phyloP scores from a whole-genome alignment of 2,888 invertebrate species.

The Frankliniella fusca region DNA sequence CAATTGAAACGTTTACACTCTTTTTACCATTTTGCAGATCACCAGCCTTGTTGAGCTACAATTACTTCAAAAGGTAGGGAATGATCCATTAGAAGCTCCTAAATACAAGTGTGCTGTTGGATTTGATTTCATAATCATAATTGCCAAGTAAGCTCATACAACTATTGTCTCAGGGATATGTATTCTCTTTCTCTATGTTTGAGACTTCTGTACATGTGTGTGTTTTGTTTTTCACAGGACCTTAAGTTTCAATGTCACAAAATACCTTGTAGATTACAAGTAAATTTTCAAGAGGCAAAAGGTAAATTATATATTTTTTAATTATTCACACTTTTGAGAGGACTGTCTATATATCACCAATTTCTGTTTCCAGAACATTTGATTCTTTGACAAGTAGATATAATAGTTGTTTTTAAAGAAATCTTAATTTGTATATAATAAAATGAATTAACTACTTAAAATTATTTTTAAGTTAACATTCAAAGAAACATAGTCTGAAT shows the following conservation, averaged over 20 bases:
- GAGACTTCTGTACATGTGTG: constrained; percentile 2
- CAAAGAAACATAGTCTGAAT: not conserved
- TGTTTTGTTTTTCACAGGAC: constrained; percentile 37
- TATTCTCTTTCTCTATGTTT: constrained; percentile 13
- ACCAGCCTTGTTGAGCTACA: constrained; percentile 80
- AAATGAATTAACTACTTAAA: constrained; percentile 5
- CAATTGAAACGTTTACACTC: not conserved
- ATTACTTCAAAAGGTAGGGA: constrained; percentile 66
- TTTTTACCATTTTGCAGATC: constrained; percentile 49
- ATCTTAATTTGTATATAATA: not conserved
- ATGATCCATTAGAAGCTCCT: constrained; percentile 70
- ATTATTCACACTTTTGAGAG: too few relatives aligned
- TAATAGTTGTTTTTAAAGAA: not conserved
- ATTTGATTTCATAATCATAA: constrained; percentile 71
- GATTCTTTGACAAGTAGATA: not conserved
- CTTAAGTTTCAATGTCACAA: constrained; percentile 40
- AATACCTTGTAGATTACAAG: constrained; percentile 38
- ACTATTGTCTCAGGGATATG: not conserved
- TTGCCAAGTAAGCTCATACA: constrained; percentile 55
- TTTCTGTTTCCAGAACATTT: not conserved
- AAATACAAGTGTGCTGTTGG: constrained; percentile 84
- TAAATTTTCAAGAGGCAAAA: not conserved
- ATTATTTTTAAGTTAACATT: not conserved
- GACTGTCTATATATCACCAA: too few relatives aligned
- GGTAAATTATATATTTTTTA: not conserved